Evolutionary conservation across 2,888 invertebrate genomes (phyloP), one percentile per base, ranked within the genome.

Genomic region (Eilema caniola): DNA sequence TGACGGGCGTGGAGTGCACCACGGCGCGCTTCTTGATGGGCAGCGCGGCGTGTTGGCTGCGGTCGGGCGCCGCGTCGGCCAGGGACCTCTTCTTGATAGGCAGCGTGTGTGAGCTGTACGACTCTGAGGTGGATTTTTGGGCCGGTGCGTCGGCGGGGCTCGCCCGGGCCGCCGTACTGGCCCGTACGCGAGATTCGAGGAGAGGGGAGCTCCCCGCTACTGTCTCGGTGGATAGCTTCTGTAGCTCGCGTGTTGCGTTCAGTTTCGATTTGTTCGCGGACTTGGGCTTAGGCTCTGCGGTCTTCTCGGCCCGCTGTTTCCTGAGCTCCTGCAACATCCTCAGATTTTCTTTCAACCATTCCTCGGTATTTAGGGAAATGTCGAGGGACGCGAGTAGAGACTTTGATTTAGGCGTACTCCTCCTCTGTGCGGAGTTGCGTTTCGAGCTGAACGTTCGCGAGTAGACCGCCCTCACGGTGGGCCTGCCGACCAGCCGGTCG

Each of bases 21-120:
- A 92, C 83, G 16, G 74, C 76, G 16, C 93, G 86, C 80, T 93
- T 93, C 87, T 93, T 92, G 0, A 93, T 76, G 8, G 92, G 93
- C 81, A 92, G 71, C 60, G 31, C 41, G 4, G 65, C 62, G 10
- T 16, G 59, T 28, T 41, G 14, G 11, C 24, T 68, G 4, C 57
- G 47, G 1, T 71, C 69, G 20, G 37, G 1, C 4, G 79, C 73
- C 0, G 57, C 66, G 0, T 79, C 77, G 3, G 70, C 81, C 1
- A 92, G 28, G 0, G 92, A 93, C 0, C 94, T 81, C 82, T 94
- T 94, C 78, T 94, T 94, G 3, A 94, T 76, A 0, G 94, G 94
- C 75, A 95, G 70, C 0, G 78, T 87, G 25, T 86, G 89, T 3
- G 86, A 84, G 65, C 86, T 80, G 80, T 91, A 90, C 4, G 83